Conservation (phyloP, 2,888 invertebrate species). For the Catocala nupta region DNA sequence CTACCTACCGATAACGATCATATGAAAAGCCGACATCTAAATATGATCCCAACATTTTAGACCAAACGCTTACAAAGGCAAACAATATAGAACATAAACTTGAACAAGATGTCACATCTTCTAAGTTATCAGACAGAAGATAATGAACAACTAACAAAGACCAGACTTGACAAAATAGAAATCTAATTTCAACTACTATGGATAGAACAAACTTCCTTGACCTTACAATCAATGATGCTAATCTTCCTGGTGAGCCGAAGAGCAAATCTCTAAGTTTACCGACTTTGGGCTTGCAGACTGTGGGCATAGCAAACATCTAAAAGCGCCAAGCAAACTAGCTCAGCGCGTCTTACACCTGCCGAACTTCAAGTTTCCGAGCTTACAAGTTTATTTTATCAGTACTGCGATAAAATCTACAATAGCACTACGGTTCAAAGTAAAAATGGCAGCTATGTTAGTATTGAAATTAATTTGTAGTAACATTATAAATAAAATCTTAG, state of each 20-base stretch:
- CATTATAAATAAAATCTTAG: too few relatives aligned
- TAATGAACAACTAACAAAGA: constrained; percentile 44
- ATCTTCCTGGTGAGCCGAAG: constrained; percentile 66
- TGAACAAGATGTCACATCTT: constrained; percentile 37
- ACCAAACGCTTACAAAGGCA: constrained; percentile 23
- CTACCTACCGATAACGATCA: constrained; percentile 13
- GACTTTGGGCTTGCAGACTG: constrained; percentile 67
- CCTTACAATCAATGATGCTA: constrained; percentile 73
- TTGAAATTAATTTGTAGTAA: too few relatives aligned
- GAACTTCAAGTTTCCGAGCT: constrained; percentile 58
- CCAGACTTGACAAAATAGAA: constrained; percentile 47
- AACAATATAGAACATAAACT: constrained; percentile 32
- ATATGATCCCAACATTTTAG: constrained; percentile 24
- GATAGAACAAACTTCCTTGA: constrained; percentile 56
- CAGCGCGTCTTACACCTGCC: constrained; percentile 67
- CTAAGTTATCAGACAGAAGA: constrained; percentile 33
- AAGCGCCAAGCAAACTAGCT: constrained; percentile 63
- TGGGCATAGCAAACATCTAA: constrained; percentile 69
- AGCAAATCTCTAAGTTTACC: constrained; percentile 65
- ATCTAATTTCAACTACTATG: constrained; percentile 52
- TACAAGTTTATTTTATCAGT: constrained; percentile 22
- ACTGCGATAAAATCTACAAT: constrained; percentile 1
- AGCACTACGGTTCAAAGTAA: not conserved
- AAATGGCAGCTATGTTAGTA: not conserved
- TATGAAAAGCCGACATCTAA: constrained; percentile 19